Evolutionary conservation across 2,797 vertebrate genomes (phyloP).

Genomic region (Peromyscus melanophrys): DNA sequence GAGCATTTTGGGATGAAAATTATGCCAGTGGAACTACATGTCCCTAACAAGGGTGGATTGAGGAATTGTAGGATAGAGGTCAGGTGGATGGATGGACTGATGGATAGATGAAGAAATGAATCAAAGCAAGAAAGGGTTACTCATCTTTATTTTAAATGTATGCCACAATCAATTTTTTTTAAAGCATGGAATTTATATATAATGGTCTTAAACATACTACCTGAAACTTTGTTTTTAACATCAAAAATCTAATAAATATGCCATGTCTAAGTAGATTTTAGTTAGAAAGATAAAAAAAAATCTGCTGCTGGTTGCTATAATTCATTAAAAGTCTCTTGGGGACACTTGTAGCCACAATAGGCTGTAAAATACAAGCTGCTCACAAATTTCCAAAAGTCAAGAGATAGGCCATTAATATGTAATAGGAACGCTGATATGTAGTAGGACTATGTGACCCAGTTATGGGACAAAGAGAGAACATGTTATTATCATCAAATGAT

Average conservation of each 20-base stretch:
- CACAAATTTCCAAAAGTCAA: constrained; percentile 47
- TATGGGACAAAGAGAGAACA: constrained; percentile 52
- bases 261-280: constrained; percentile 42
- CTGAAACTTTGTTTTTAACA: constrained; percentile 64
- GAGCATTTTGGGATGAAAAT: background rate
- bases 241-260: constrained; percentile 57
- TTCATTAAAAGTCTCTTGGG: constrained; percentile 52
- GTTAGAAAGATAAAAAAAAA: constrained; percentile 25
- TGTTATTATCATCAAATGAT: constrained; percentile 52
- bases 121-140: background rate
- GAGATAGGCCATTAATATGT: background rate
- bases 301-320: constrained; percentile 26
- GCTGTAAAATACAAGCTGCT: constrained; percentile 39
- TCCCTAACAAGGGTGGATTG: background rate
- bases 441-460: constrained; percentile 35
- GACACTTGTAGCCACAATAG: constrained; percentile 20
- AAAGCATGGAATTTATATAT: background rate
- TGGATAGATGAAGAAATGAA: background rate
- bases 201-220: constrained; percentile 36
- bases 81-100: background rate
- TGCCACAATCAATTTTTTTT: constrained; percentile 44
- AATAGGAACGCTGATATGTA: background rate
- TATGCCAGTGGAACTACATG: background rate
- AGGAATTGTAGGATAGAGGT: background rate
- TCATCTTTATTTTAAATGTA: constrained; percentile 44